Evolutionary conservation across 2,888 invertebrate genomes (phyloP).

Genomic region (Stenodema calcarata): DNA sequence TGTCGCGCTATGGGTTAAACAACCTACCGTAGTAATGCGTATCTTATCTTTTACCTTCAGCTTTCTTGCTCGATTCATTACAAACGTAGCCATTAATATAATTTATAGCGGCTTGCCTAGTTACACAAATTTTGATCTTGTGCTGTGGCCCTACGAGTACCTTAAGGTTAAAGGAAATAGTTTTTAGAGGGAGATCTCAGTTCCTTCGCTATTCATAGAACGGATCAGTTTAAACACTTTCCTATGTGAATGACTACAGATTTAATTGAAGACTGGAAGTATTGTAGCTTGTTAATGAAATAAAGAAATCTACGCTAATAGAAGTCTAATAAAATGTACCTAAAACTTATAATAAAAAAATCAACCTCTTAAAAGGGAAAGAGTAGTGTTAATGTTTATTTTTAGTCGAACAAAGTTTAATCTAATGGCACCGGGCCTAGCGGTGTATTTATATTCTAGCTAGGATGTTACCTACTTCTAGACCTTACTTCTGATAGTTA

Average conservation of each 20-base stretch:
- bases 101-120: background rate
- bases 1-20: too few species aligned
- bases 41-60: background rate
- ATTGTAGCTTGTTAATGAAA: background rate
- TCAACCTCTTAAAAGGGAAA: background rate
- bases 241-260: slow-evolving; percentile 17
- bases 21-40: too few species aligned
- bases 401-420: slow-evolving; percentile 10
- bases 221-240: slow-evolving; percentile 14
- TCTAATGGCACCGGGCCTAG: slow-evolving; percentile 9
- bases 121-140: background rate
- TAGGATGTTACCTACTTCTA: slow-evolving; percentile 5
- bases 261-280: slow-evolving; percentile 35
- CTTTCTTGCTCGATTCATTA: background rate
- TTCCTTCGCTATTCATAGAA: background rate
- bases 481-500: too few species aligned
- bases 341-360: background rate
- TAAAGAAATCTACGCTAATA: background rate
- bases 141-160: slow-evolving; percentile 1
- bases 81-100: background rate
- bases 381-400: slow-evolving; percentile 19
- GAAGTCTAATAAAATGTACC: background rate
- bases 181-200: background rate
- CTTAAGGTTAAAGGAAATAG: background rate
- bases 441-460: slow-evolving; percentile 9